phyloP scores from a whole-genome alignment of 2,797 vertebrate species.

The Acipenser oxyrinchus region DNA sequence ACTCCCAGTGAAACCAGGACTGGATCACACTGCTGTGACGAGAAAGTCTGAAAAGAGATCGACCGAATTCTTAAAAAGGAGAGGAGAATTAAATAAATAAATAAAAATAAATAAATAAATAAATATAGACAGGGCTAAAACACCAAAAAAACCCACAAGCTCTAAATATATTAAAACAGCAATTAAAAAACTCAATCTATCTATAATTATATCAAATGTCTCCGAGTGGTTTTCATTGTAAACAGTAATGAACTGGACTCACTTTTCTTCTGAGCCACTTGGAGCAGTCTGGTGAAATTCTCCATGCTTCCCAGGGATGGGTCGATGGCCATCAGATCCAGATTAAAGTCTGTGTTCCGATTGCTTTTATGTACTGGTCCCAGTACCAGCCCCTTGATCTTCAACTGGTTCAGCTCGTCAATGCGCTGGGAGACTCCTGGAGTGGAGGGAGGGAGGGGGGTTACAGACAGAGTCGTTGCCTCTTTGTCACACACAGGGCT shows the following conservation, averaged over 20 bases:
- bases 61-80: too few species aligned
- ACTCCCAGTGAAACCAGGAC: too few species aligned
- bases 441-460: not conserved
- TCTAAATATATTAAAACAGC: too few species aligned
- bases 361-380: constrained; percentile 66
- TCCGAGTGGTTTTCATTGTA: too few species aligned
- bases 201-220: too few species aligned
- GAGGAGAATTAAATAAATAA: too few species aligned
- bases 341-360: constrained; percentile 21
- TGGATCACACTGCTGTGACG: too few species aligned
- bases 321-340: constrained; percentile 44
- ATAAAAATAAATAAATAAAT: too few species aligned
- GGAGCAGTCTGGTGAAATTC: constrained; percentile 46
- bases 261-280: constrained; percentile 75
- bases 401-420: constrained; percentile 62
- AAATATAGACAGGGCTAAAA: too few species aligned
- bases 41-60: too few species aligned
- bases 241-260: constrained; percentile 8
- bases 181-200: too few species aligned
- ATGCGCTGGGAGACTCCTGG: constrained; percentile 58
- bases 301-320: constrained; percentile 29
- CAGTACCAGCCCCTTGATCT: constrained; percentile 73
- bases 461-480: not conserved
- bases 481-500: not conserved
- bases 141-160: too few species aligned